phyloP scores from a whole-genome alignment of 2,888 invertebrate species.

The Mythimna impura region DNA sequence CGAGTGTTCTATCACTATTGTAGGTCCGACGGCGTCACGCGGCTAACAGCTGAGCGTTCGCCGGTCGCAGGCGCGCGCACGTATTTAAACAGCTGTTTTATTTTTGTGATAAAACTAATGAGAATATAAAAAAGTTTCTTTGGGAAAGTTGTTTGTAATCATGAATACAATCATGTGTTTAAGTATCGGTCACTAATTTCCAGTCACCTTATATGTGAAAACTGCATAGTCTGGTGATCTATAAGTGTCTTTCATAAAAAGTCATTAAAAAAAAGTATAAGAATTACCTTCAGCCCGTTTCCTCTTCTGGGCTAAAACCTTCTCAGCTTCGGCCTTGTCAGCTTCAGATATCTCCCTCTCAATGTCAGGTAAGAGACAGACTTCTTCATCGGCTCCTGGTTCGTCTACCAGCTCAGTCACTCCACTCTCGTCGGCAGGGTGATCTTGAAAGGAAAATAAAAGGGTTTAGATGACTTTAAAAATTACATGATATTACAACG shows the following conservation, averaged over 20 bases:
- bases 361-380: slow-evolving; percentile 93
- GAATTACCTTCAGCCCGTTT: slow-evolving; percentile 78
- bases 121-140: too few relatives aligned
- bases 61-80: too few relatives aligned
- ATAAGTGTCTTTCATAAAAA: background rate
- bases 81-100: too few relatives aligned
- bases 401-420: slow-evolving; percentile 85
- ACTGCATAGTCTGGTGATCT: background rate
- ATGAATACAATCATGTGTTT: too few relatives aligned
- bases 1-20: too few relatives aligned
- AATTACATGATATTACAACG: background rate
- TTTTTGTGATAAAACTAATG: too few relatives aligned
- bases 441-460: slow-evolving; percentile 19
- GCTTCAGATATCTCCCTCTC: slow-evolving; percentile 92
- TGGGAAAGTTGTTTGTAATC: too few relatives aligned
- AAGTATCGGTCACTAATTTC: too few relatives aligned
- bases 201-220: too few relatives aligned
- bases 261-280: background rate
- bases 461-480: background rate
- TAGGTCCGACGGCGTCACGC: too few relatives aligned
- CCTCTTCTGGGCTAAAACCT: slow-evolving; percentile 85
- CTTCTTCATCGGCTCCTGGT: slow-evolving; percentile 92
- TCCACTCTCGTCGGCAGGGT: slow-evolving; percentile 68
- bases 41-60: too few relatives aligned
- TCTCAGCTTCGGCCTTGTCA: slow-evolving; percentile 91